Conservation (phyloP, 2,113 vertebrate species). For the Corydoras maculifer region DNA sequence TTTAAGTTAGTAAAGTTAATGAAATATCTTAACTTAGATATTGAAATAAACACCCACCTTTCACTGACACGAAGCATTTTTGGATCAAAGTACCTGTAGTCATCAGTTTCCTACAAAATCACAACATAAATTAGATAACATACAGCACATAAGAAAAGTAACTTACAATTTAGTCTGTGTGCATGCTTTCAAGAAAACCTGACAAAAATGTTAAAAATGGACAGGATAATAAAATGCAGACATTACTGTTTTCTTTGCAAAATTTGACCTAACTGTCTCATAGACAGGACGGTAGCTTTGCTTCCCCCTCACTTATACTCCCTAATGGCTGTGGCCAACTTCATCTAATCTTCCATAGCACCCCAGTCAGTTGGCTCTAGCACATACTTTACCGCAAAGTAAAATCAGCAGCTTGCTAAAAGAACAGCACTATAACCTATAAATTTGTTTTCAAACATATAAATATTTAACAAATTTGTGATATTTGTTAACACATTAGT, state of each 20-base stretch:
- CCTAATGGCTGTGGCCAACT: constrained; percentile 22
- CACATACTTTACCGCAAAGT: constrained; percentile 36
- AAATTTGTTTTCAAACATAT: constrained; percentile 23
- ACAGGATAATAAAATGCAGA: constrained; percentile 7
- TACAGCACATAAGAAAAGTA: constrained; percentile 14
- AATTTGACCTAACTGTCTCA: constrained; percentile 30
- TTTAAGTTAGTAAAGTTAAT: too few relatives aligned
- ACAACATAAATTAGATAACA: constrained; percentile 16
- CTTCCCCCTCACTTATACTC: constrained; percentile 35
- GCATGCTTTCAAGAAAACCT: constrained; percentile 14
- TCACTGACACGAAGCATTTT: constrained; percentile 96
- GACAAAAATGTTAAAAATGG: constrained; percentile 7
- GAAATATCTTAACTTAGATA: too few relatives aligned
- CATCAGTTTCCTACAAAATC: constrained; percentile 84
- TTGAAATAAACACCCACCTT: constrained; percentile 68
- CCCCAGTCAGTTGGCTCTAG: constrained; percentile 26
- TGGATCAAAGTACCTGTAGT: constrained; percentile 96
- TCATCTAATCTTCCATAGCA: constrained; percentile 22
- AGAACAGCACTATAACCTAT: constrained; percentile 31
- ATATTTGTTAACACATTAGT: constrained; percentile 40
- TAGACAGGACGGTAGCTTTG: constrained; percentile 12
- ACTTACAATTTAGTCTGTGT: constrained; percentile 9
- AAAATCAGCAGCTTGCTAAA: constrained; percentile 36
- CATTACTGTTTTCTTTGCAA: constrained; percentile 8
- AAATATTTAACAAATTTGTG: constrained; percentile 44